Evolutionary conservation across 2,888 invertebrate species (phyloP).

Genomic region (Pristionchus fissidentatus): DNA sequence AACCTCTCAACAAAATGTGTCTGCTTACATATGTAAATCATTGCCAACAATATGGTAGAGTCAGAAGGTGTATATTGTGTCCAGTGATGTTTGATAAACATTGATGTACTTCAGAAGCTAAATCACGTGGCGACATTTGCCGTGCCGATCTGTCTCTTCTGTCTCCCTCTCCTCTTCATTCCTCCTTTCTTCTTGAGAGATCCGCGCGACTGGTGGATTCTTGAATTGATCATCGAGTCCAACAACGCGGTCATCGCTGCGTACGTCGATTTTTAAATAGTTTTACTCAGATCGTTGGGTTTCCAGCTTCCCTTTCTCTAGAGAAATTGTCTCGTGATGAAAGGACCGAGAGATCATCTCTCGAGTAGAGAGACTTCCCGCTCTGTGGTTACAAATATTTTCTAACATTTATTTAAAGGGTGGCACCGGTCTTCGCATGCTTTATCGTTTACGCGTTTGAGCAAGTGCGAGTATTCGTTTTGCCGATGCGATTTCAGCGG

Average conservation of each 20-base stretch:
- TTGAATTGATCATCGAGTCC: background rate
- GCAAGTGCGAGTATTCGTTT: background rate
- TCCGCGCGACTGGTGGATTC: constrained; percentile 20
- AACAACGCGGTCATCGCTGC: background rate
- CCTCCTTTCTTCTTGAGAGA: constrained; percentile 19
- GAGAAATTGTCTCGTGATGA: too few relatives aligned
- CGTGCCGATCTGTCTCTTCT: background rate
- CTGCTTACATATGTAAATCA: too few relatives aligned
- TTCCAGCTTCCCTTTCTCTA: too few relatives aligned
- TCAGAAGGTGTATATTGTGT: too few relatives aligned
- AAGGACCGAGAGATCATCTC: too few relatives aligned
- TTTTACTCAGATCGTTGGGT: background rate
- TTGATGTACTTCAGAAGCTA: background rate
- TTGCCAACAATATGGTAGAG: too few relatives aligned
- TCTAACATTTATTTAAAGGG: background rate
- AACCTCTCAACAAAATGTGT: too few relatives aligned
- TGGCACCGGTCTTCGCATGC: background rate
- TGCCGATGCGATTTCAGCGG: too few relatives aligned
- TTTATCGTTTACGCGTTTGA: background rate
- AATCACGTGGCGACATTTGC: background rate
- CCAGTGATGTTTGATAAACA: too few relatives aligned
- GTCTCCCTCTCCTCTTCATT: constrained; percentile 13
- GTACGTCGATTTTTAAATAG: background rate
- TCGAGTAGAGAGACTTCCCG: too few relatives aligned
- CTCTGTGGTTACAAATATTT: background rate